phyloP scores from a whole-genome alignment of 2,113 vertebrate species.

The Lagopus muta region DNA sequence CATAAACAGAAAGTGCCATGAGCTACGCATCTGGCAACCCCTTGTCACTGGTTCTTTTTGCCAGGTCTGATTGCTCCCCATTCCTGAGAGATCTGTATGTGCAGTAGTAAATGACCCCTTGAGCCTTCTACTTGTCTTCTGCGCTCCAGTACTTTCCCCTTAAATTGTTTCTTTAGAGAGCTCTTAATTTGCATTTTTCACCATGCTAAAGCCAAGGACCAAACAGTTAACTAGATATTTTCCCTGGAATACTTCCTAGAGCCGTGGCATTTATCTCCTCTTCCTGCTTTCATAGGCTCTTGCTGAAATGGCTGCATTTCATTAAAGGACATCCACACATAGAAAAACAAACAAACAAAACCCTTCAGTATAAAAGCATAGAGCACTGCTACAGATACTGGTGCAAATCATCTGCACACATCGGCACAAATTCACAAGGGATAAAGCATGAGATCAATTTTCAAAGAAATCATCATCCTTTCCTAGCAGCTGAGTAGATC shows the following conservation, averaged over 20 bases:
- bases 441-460: not conserved
- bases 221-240: not conserved
- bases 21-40: not conserved
- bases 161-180: not conserved
- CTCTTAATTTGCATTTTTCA: not conserved
- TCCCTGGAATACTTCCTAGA: not conserved
- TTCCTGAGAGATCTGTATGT: not conserved
- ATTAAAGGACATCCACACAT: not conserved
- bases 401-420: not conserved
- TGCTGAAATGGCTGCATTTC: not conserved
- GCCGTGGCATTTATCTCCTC: not conserved
- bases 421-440: not conserved
- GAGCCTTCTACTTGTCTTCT: not conserved
- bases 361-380: not conserved
- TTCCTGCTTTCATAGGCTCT: not conserved
- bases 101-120: not conserved
- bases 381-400: not conserved
- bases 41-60: not conserved
- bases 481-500: not conserved
- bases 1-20: not conserved
- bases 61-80: not conserved
- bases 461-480: not conserved
- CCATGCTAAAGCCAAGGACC: not conserved
- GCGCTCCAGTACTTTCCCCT: not conserved
- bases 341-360: too few species aligned